Evolutionary conservation across 2,797 vertebrate genomes (phyloP).

Genomic region (Cyclopterus lumpus): DNA sequence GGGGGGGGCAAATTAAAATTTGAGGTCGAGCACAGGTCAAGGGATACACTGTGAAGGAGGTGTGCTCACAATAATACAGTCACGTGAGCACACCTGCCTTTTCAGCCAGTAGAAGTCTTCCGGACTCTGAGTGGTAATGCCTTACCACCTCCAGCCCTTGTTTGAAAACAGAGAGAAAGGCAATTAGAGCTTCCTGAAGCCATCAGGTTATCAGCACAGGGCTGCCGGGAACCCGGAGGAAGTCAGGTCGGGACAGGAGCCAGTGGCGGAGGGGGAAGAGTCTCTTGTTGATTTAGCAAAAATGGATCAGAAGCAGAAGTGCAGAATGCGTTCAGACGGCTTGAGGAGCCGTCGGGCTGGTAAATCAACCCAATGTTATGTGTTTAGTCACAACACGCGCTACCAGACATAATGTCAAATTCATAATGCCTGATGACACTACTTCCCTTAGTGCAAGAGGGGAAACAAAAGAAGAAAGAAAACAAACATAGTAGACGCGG

Average conservation of each 20-base stretch:
- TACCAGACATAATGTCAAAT: neutral
- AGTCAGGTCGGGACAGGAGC: constrained; percentile 18
- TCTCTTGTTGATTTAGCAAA: constrained; percentile 41
- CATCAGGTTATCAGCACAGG: constrained; percentile 33
- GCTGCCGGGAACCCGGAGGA: constrained; percentile 47
- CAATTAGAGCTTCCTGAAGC: constrained; percentile 76
- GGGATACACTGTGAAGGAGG: constrained; percentile 46
- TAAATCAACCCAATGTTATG: neutral
- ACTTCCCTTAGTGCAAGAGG: neutral
- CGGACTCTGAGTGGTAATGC: constrained; percentile 53
- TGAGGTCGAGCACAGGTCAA: constrained; percentile 49
- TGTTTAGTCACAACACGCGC: constrained; percentile 13
- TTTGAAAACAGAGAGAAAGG: constrained; percentile 81
- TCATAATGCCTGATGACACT: neutral
- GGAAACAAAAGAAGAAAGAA: neutral
- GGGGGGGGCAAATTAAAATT: constrained; percentile 51
- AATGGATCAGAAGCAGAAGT: constrained; percentile 17
- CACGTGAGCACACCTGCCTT: constrained; percentile 64
- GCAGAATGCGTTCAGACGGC: constrained; percentile 44
- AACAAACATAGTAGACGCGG: neutral
- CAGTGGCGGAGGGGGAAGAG: neutral
- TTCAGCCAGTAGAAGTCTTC: constrained; percentile 68
- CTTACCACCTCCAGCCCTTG: constrained; percentile 83
- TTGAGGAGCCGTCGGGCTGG: constrained; percentile 7
- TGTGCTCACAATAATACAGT: constrained; percentile 44